These are phyloP conservation scores for Sus scrofa DNA, from an alignment of 2,113 vertebrate species.

Conservation along the genomic window T2T-Sscrofa CM000823.6:41216001-41216500, in stretches of 20 bases:
- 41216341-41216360: constrained; percentile 17
- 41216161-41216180: constrained; percentile 78
- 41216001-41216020: constrained; percentile 95
- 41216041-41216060: constrained; percentile 94
- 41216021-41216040: constrained; percentile 96
- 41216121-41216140: constrained; percentile 84
- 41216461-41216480: neutral
- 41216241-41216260: constrained; percentile 35
- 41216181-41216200: constrained; percentile 51
- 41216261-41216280: constrained; percentile 36
- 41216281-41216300: neutral
- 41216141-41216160: constrained; percentile 79
- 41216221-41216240: constrained; percentile 25
- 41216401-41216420: neutral
- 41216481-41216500: constrained; percentile 55
- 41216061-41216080: constrained; percentile 94
- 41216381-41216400: constrained; percentile 48
- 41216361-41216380: constrained; percentile 43
- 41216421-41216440: constrained; percentile 46
- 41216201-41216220: constrained; percentile 45
- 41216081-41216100: constrained; percentile 90
- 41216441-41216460: neutral
- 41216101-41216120: constrained; percentile 89
- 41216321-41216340: neutral
- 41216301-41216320: constrained; percentile 33